These are phyloP conservation scores for Formica exsecta DNA, from an alignment of 1,140 invertebrate genomes.

Conservation along the genomic window DNA sequence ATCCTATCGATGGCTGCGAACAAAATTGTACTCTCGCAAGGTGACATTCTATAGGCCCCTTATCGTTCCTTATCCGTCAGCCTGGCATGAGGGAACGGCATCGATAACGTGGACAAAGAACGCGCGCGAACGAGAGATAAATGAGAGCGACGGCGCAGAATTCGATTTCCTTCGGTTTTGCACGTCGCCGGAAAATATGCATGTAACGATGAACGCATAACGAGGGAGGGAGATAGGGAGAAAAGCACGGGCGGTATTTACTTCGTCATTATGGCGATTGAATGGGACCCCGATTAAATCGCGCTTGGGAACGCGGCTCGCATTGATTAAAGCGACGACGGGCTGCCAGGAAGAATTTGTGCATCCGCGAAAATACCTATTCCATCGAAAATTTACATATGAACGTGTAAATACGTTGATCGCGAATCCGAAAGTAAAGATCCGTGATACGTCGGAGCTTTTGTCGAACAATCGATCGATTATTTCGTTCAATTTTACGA, in stretches of 20 bases:
- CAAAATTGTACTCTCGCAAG: slow-evolving; percentile 45
- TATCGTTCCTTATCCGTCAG: slow-evolving; percentile 55
- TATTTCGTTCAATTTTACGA: neutral
- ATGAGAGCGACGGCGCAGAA: slow-evolving; percentile 25
- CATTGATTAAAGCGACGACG: slow-evolving; percentile 31
- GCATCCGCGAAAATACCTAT: slow-evolving; percentile 27
- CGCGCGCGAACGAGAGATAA: slow-evolving; percentile 37
- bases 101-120: slow-evolving; percentile 52
- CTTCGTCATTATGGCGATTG: slow-evolving; percentile 40
- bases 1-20: slow-evolving; percentile 43
- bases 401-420: slow-evolving; percentile 28
- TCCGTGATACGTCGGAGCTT: slow-evolving; percentile 16
- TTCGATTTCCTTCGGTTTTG: slow-evolving; percentile 42
- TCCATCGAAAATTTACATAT: slow-evolving; percentile 32
- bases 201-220: slow-evolving; percentile 1
- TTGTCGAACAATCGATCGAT: neutral
- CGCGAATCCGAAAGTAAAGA: slow-evolving; percentile 9
- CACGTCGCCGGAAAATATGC: neutral
- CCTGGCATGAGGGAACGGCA: neutral
- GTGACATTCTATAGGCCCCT: slow-evolving; percentile 26
- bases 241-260: neutral
- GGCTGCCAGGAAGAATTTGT: neutral
- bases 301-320: neutral
- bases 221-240: neutral
- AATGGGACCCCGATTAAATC: slow-evolving; percentile 35